Evolutionary conservation across 2,888 invertebrate genomes (phyloP), one percentile per base, ranked within the genome.

Genomic region (Formica aserva): DNA sequence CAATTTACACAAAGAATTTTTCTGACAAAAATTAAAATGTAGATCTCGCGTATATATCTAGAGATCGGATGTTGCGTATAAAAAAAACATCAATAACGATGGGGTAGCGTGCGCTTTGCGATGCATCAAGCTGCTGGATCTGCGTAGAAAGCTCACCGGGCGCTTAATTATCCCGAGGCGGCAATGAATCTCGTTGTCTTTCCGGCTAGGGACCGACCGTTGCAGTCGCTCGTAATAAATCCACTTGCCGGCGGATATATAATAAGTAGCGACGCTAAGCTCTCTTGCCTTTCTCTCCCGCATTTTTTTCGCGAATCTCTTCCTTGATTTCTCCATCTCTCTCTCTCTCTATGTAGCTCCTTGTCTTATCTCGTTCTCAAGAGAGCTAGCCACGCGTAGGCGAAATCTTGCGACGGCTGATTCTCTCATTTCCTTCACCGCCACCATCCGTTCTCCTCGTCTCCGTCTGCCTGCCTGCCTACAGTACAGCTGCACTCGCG

Each of bases 371-470:
- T 22, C 22, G 3, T 38, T 77, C 67, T 55, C 57, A 69, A 18
- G 65, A 26, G 22, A 57, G 57, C 83, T 83, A 81, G 78, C 62
- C 81, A 84, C 85, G 84, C 63, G 88, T 88, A 89, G 88, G 88
- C 90, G 85, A 88, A 76, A 87, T 83, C 88, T 87, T 86, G 76
- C 66, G 85, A 65, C 82, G 81, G 84, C 88, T 86, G 89, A 87
- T 88, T 85, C 86, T 63, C 82, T 66, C 84, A 83, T 86, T 86
- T 87, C 89, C 67, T 88, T 85, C 75, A 55, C 82, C 88, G 78
- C 78, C 86, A 52, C 45, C 41, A 45, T 69, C 52, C 74, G 60
- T 82, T 62, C 45, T 71, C 67, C 84, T 82, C 86, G 55, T 87
- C 69, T 85, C 81, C 65, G 22, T 74, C 29, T 52, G 38, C 1